phyloP scores from a whole-genome alignment of 2,888 invertebrate species.

The Amblyjoppa proteus region DNA sequence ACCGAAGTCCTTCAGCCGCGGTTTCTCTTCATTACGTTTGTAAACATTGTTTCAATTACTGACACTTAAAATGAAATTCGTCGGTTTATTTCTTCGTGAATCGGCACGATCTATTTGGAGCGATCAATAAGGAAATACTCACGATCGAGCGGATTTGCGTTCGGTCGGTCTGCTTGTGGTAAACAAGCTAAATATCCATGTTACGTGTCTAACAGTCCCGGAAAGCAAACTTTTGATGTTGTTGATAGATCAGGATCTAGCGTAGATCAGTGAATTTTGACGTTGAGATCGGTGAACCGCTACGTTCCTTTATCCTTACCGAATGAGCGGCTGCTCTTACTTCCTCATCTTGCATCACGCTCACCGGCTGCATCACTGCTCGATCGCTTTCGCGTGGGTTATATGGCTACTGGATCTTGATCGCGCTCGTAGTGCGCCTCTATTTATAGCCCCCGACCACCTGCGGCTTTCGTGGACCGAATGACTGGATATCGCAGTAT shows the following conservation, averaged over 20 bases:
- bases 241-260: neutral
- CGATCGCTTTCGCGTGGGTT: conserved; percentile 63
- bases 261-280: neutral
- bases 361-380: conserved; percentile 47
- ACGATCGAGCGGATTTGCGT: neutral
- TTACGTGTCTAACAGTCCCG: neutral
- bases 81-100: too few species aligned
- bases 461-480: conserved; percentile 70
- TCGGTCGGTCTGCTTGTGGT: neutral
- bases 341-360: conserved; percentile 38
- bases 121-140: neutral
- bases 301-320: conserved; percentile 9
- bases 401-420: conserved; percentile 64
- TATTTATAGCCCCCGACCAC: conserved; percentile 71
- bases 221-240: neutral
- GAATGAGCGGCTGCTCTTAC: conserved; percentile 16
- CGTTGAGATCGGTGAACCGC: neutral
- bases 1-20: too few species aligned
- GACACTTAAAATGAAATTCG: too few species aligned
- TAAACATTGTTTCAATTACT: too few species aligned
- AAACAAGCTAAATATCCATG: neutral
- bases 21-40: too few species aligned
- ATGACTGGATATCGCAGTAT: conserved; percentile 23
- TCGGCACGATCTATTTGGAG: too few species aligned
- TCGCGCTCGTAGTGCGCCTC: conserved; percentile 55